phyloP scores from a whole-genome alignment of 2,797 vertebrate genomes.

The Lepus townsendii region DNA sequence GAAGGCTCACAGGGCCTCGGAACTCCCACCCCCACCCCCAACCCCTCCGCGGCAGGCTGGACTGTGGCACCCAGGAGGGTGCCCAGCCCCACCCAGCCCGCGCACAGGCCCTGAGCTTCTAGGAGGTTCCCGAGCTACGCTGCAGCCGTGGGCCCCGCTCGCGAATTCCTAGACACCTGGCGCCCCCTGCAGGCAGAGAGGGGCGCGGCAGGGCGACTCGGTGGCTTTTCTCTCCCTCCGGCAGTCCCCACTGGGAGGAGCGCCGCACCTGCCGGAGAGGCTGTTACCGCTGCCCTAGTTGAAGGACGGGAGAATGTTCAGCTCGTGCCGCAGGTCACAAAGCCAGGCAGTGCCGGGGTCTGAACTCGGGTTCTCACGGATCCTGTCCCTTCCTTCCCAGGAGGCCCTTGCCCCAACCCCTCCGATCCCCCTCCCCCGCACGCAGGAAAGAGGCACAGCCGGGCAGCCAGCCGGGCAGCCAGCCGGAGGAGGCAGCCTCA shows the following conservation, averaged over 20 bases:
- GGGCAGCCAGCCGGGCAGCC: background rate
- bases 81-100: too few species aligned
- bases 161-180: background rate
- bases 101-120: too few species aligned
- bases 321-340: background rate
- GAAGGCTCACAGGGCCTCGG: background rate
- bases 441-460: background rate
- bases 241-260: background rate
- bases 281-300: background rate
- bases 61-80: background rate
- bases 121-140: fast-evolving
- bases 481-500: background rate
- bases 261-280: too few species aligned
- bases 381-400: background rate
- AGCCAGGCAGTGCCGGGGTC: background rate
- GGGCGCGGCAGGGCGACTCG: background rate
- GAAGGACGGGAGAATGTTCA: background rate
- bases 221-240: background rate
- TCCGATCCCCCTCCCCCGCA: background rate
- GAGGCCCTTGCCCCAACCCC: background rate
- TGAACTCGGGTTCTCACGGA: background rate
- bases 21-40: too few species aligned
- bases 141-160: fast-evolving
- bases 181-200: slow-evolving; percentile 65
- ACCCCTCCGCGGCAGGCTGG: background rate